Base-by-base conservation (phyloP, 2,888 invertebrate genomes). In the Drosophila nr. medialis region DNA sequence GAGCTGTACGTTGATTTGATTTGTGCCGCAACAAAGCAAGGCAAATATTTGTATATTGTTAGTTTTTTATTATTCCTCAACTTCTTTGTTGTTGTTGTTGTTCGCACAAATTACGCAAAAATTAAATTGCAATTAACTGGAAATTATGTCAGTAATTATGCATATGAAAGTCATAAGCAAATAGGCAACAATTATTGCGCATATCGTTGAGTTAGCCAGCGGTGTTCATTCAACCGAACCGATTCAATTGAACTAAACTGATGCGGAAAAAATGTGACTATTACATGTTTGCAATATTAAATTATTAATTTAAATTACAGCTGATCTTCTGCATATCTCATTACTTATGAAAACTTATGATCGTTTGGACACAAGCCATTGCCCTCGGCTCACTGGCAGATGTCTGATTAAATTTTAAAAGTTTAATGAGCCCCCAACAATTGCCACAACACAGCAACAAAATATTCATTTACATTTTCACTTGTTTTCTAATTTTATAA, bases 101-200 rank as follows among this genome's bases (percentile, higher is more conserved):
- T 50, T 29, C 38, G 51, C 62, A 61, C 60, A 80, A 80, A 86
- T 86, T 81, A 62, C 68, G 71, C 72, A 70, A 81, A 83, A 85
- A 85, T 90, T 86, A 76, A 90, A 81, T 77, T 66, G 64, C 74
- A 90, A 90, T 88, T 88, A 83, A 83, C 75, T 86, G 64, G 50
- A 86, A 86, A 89, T 87, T 80, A 88, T 77, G 78, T 61, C 67
- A 69, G 72, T 86, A 86, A 84, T 88, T 88, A 83, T 83, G 86
- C 80, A 80, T 69, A 74, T 75, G 77, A 70, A 86, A 86, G 61
- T 56, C 64, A 67, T 75, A 79, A 89, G 71, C 75, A 86, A 81
- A 83, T 81, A 89, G 62, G 67, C 70, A 72, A 45, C 68, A 83
- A 58, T 70, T 72, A 81, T 81, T 81, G 81, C 54, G 58, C 54